Base-by-base conservation (phyloP, 1,140 invertebrate species). In the Drosophila subobscura region DNA sequence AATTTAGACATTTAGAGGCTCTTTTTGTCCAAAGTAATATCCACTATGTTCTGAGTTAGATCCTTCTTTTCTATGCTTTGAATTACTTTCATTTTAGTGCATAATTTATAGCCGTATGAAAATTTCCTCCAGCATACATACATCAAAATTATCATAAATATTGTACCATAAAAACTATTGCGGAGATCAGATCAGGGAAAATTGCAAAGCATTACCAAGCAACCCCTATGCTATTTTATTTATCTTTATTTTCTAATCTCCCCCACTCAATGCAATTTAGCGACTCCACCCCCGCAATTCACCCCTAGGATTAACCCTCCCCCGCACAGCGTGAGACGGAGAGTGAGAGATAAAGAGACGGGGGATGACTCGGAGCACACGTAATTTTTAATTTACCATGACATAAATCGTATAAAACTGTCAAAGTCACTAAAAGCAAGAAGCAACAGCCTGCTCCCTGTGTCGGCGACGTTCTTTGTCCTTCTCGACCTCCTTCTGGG, bases 351-450 rank as follows among this genome's bases (percentile, higher is more conserved):
- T 46, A 42, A 23, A 46, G 8, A 41, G 41, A 70, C 57, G 63
- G 47, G 40, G 55, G 14, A 33, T 10, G 50, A 55, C 42, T 60
- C 66, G 65, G 49, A 58, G 83, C 59, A 72, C 75, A 79, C 83
- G 83, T 86, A 88, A 76, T 86, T 86, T 86, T 86, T 88, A 86
- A 86, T 86, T 86, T 79, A 76, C 78, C 83, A 79, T 86, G 83
- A 83, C 83, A 86, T 86, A 86, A 86, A 86, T 86, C 83, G 83
- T 88, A 86, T 86, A 86, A 86, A 86, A 88, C 83, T 86, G 83
- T 86, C 78, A 86, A 77, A 86, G 78, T 86, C 83, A 88, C 83
- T 86, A 88, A 86, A 88, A 86, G 83, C 81, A 73, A 68, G 63
- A 60, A 77, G 81, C 83, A 86, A 86, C 81, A 88, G 83, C 74